Evolutionary conservation across 2,888 invertebrate genomes (phyloP).

Genomic region (Pinctada fucata): DNA sequence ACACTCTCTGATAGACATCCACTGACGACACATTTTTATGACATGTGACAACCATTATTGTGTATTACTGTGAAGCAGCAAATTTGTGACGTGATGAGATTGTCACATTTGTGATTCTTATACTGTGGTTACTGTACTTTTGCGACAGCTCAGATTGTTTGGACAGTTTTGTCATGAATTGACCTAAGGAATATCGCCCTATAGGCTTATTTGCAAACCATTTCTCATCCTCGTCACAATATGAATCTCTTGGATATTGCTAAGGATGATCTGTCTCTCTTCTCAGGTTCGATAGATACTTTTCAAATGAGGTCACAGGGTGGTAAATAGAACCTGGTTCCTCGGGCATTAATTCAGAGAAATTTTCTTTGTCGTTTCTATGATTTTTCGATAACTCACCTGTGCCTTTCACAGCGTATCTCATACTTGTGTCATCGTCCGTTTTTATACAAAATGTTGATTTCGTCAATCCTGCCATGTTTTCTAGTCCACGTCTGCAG

Average conservation of each 20-base stretch:
- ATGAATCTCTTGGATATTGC: slow-evolving; percentile 1
- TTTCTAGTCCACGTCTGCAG: slow-evolving; percentile 32
- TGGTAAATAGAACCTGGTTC: neutral
- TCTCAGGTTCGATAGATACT: neutral
- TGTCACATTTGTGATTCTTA: too few species aligned
- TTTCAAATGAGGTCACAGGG: slow-evolving; percentile 1
- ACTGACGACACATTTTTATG: too few species aligned
- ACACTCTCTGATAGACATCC: too few species aligned
- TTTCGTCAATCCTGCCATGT: slow-evolving; percentile 31
- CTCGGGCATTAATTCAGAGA: slow-evolving; percentile 15
- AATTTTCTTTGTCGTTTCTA: slow-evolving; percentile 6
- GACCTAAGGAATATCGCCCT: too few species aligned
- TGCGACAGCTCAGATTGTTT: too few species aligned
- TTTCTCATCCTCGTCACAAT: neutral
- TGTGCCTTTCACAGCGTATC: slow-evolving; percentile 14
- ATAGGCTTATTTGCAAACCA: too few species aligned
- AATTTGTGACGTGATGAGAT: too few species aligned
- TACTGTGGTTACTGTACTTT: too few species aligned
- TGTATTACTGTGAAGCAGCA: too few species aligned
- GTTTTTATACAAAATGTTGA: slow-evolving; percentile 24
- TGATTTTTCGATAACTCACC: slow-evolving; percentile 14
- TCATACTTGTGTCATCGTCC: slow-evolving; percentile 20
- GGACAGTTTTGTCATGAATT: too few species aligned
- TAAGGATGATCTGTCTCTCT: neutral
- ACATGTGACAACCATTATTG: too few species aligned